Conservation (phyloP, 2,113 vertebrate genomes). For the Chlorocebus sabaeus region DNA sequence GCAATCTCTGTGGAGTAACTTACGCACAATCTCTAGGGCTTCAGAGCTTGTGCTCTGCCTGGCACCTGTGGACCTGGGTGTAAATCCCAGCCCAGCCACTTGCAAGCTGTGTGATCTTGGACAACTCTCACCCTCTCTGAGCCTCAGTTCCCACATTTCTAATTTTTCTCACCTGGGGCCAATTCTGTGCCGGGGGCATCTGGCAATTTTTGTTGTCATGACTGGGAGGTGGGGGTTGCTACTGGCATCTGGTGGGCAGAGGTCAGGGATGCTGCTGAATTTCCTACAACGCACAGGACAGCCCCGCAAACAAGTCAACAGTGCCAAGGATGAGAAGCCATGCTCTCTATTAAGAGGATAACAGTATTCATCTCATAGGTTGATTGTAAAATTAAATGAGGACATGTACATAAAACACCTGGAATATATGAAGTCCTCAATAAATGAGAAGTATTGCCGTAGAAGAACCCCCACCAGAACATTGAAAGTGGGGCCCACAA, state of each 20-base stretch:
- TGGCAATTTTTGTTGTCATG: background rate
- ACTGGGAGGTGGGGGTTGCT: background rate
- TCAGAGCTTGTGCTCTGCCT: background rate
- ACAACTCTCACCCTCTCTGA: background rate
- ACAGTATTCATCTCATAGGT: background rate
- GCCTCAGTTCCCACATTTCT: background rate
- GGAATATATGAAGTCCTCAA: accelerated
- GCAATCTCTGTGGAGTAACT: background rate
- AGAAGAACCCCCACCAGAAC: accelerated
- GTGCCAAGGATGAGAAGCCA: background rate
- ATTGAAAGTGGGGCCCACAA: background rate
- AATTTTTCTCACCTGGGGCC: background rate
- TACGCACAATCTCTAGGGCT: background rate
- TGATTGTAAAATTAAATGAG: background rate
- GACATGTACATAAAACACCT: background rate
- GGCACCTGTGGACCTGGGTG: background rate
- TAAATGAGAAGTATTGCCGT: accelerated
- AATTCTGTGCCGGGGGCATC: background rate
- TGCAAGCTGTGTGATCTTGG: background rate
- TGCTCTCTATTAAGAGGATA: too few relatives aligned
- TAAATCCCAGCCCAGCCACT: background rate
- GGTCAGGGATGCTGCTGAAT: too few relatives aligned
- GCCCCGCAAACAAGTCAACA: background rate
- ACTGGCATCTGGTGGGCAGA: background rate
- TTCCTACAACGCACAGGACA: accelerated